Conservation (phyloP, 2,888 invertebrate genomes). For the Noctua janthina region DNA sequence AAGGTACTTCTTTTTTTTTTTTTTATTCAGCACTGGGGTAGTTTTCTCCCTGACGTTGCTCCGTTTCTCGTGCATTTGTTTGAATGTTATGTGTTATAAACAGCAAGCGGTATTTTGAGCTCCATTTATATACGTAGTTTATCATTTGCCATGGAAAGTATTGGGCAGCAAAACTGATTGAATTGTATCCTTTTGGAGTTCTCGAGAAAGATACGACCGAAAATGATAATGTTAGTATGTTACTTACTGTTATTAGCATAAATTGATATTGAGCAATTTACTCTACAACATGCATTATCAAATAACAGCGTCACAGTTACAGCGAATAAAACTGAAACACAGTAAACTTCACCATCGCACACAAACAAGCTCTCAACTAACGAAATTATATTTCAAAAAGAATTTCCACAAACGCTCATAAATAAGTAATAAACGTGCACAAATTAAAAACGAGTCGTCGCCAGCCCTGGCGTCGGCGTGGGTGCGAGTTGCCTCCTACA, state of each 20-base stretch:
- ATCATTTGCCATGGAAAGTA: not conserved
- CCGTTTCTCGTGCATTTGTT: not conserved
- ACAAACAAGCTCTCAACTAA: conserved; percentile 40
- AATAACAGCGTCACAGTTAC: not conserved
- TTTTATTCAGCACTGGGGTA: conserved; percentile 17
- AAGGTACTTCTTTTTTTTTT: conserved; percentile 17
- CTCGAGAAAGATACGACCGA: not conserved
- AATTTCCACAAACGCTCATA: conserved; percentile 51
- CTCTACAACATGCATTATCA: not conserved
- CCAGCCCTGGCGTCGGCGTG: conserved; percentile 73
- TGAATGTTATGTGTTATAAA: not conserved
- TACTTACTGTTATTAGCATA: not conserved
- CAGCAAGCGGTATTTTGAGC: not conserved
- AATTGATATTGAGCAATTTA: not conserved
- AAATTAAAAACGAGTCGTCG: conserved; percentile 56
- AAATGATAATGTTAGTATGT: not conserved
- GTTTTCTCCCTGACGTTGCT: not conserved
- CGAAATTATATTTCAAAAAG: conserved; percentile 50
- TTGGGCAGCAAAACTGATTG: not conserved
- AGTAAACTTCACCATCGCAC: conserved; percentile 3
- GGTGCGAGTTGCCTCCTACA: conserved; percentile 88
- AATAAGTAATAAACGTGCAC: conserved; percentile 61
- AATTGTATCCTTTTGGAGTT: not conserved
- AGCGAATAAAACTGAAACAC: conserved; percentile 2
- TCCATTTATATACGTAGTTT: not conserved